Conservation (phyloP, 2,113 vertebrate genomes). For the Rutilus rutilus region DNA sequence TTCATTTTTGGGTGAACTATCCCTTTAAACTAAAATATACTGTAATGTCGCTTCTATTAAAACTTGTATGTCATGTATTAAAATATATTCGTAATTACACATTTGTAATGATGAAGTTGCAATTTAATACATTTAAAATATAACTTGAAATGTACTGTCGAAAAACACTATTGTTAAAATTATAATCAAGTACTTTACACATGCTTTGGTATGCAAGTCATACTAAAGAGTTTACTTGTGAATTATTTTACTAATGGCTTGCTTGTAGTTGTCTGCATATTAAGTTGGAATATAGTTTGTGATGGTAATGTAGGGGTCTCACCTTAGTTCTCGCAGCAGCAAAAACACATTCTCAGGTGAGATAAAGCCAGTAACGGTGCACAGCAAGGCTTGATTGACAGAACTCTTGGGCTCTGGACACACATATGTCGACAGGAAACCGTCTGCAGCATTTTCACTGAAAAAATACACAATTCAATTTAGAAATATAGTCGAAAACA, state of each 20-base stretch:
- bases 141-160: not conserved
- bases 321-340: slow-evolving; percentile 85
- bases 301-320: slow-evolving; percentile 1
- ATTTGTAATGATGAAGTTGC: not conserved
- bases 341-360: slow-evolving; percentile 79
- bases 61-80: too few relatives aligned
- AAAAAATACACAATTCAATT: slow-evolving; percentile 35
- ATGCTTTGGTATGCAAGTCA: not conserved
- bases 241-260: not conserved
- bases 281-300: not conserved
- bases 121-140: not conserved
- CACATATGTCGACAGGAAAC: slow-evolving; percentile 83
- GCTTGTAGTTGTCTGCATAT: not conserved
- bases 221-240: not conserved
- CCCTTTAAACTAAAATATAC: too few relatives aligned
- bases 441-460: slow-evolving; percentile 81
- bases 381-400: slow-evolving; percentile 72
- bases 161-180: not conserved
- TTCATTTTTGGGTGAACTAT: too few relatives aligned
- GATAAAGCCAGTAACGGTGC: slow-evolving; percentile 85
- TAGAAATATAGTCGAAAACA: not conserved
- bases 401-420: slow-evolving; percentile 79
- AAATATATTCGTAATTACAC: not conserved
- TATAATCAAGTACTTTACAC: not conserved
- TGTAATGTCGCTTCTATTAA: too few relatives aligned